Evolutionary conservation across 1,140 invertebrate species (phyloP), one percentile per base, ranked within the genome.

Genomic region (Bombus sylvicola): DNA sequence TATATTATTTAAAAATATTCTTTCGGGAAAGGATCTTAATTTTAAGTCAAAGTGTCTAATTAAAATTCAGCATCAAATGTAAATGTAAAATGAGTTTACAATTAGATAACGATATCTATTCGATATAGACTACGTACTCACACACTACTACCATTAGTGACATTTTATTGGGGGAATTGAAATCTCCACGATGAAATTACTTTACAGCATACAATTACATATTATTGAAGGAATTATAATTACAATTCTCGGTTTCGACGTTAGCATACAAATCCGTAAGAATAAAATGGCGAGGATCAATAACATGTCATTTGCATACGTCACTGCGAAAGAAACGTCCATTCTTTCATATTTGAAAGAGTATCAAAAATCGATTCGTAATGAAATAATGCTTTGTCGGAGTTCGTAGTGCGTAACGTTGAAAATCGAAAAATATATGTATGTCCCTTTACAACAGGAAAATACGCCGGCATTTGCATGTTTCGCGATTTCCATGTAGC

Each of bases 401-500:
- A 3, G 10, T 28, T 12, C 37, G 22, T 22, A 31, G 47, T 57
- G 74, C 47, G 74, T 76, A n/a, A 68, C 5, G 41, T 31, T 68
- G 62, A 68, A 68, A 68, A 68, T 66, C 39, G 25, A 59, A 47
- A 68, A 68, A 79, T 66, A 31, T 18, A 15, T 66, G 25, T 28
- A 34, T 66, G 47, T 66, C 15, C 62, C 18, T 41, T 68, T 43
- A 68, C 22, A 34, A 22, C 10, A 8, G n/a, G 41, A 43, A 68
- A 43, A 47, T 43, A 66, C 62, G 62, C 31, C 39, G 13, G n/a
- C n/a, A 66, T 79, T 79, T 79, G 77, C 77, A 79, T 79, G 77
- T 68, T 79, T 79, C 77, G 62, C 77, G n/a, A 66, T 79, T 79
- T 79, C 41, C 62, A 79, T 66, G 62, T 34, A 43, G 41, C 77